Percentiles rank a stretch among this genome's conserved stretches.
These are phyloP conservation scores for Xanthorhoe spadicearia DNA, from an alignment of 2,888 invertebrate species.

Conservation along the genomic window DNA sequence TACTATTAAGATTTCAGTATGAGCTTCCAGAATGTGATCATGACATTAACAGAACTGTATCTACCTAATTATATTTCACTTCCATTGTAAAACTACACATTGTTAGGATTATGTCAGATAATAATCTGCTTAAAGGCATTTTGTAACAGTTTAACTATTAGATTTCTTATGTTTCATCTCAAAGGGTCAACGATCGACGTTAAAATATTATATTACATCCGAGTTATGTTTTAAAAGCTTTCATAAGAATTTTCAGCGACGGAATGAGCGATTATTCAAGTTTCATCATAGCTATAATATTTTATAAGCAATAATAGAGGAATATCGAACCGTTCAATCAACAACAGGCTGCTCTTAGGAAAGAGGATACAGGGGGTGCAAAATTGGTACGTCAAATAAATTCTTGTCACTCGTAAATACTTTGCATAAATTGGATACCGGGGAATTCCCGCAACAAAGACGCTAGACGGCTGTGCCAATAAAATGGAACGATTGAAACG, in stretches of 20 bases:
- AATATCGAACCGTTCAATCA: slow-evolving; percentile 61
- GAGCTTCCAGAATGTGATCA: slow-evolving; percentile 3
- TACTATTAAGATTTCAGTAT: slow-evolving; percentile 1
- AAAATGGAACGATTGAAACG: slow-evolving; percentile 76
- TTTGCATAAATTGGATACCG: slow-evolving; percentile 79
- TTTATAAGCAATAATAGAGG: slow-evolving; percentile 44
- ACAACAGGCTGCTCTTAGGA: slow-evolving; percentile 61
- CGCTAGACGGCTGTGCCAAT: slow-evolving; percentile 73
- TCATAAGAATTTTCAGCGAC: background rate
- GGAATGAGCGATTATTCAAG: slow-evolving; percentile 15
- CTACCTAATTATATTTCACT: slow-evolving; percentile 11
- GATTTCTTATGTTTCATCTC: background rate
- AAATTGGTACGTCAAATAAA: slow-evolving; percentile 78
- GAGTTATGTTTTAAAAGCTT: background rate
- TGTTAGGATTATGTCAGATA: background rate
- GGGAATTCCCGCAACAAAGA: slow-evolving; percentile 78
- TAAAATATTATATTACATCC: background rate
- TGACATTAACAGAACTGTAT: slow-evolving; percentile 9
- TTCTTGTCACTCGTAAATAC: slow-evolving; percentile 80
- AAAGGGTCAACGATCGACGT: background rate
- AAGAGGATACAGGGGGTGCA: slow-evolving; percentile 57
- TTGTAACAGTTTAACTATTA: background rate
- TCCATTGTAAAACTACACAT: background rate
- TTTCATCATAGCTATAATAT: slow-evolving; percentile 12
- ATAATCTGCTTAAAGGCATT: background rate